These are phyloP conservation scores for Motacilla alba DNA, from an alignment of 2,113 vertebrate genomes.

Conservation along the genomic window DNA sequence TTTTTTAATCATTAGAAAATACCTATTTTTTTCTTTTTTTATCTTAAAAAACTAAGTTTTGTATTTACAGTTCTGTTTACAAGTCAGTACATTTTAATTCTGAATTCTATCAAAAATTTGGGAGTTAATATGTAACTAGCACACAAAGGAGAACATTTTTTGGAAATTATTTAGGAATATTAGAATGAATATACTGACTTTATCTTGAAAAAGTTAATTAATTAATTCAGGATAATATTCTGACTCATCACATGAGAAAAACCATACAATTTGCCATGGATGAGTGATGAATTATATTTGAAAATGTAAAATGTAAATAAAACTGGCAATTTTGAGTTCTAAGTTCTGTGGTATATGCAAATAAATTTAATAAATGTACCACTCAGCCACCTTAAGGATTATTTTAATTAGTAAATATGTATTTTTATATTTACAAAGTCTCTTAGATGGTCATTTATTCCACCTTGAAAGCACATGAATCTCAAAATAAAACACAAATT, in stretches of 20 bases:
- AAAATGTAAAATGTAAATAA: slow-evolving; percentile 9
- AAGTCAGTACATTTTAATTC: background rate
- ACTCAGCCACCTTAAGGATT: background rate
- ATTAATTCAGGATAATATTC: slow-evolving; percentile 21
- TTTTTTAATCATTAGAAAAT: background rate
- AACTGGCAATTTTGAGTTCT: background rate
- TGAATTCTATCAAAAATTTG: background rate
- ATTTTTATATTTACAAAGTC: background rate
- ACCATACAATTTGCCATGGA: background rate
- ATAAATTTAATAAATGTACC: background rate
- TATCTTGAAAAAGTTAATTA: background rate
- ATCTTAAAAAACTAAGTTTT: background rate
- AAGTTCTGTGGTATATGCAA: background rate
- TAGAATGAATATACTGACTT: background rate
- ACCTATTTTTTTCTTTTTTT: rapidly evolving
- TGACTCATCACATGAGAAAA: background rate
- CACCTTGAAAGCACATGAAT: background rate
- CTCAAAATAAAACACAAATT: background rate
- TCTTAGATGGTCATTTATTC: background rate
- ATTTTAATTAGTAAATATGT: background rate
- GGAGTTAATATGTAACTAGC: background rate
- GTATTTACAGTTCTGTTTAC: background rate
- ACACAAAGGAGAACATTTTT: background rate
- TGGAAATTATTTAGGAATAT: background rate
- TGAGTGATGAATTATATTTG: background rate